phyloP scores from a whole-genome alignment of 2,888 invertebrate species.

The Chymomyza procnemis region DNA sequence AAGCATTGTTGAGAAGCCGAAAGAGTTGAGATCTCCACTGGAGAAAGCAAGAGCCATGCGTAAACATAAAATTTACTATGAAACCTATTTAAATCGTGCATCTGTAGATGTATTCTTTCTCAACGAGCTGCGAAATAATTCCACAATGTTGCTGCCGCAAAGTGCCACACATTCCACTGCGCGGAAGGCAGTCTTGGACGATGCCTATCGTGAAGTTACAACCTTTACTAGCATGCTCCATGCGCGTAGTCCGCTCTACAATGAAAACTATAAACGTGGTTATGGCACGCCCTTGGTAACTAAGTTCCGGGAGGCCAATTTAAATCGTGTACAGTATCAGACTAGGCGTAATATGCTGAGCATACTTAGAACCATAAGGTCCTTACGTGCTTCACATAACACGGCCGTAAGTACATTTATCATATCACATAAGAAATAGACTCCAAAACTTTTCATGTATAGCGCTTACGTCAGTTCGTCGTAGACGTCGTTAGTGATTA shows the following conservation, averaged over 20 bases:
- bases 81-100: slow-evolving; percentile 39
- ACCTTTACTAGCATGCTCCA: slow-evolving; percentile 55
- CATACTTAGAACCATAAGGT: slow-evolving; percentile 40
- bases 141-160: slow-evolving; percentile 23
- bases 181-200: slow-evolving; percentile 15
- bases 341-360: slow-evolving; percentile 55
- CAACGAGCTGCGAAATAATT: slow-evolving; percentile 34
- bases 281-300: slow-evolving; percentile 1
- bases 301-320: slow-evolving; percentile 35
- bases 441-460: background rate
- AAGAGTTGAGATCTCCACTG: slow-evolving; percentile 38
- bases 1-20: slow-evolving; percentile 25
- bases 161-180: slow-evolving; percentile 14
- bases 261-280: slow-evolving; percentile 25
- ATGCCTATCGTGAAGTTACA: slow-evolving; percentile 19
- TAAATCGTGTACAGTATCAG: slow-evolving; percentile 57
- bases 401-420: background rate
- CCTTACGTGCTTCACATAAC: slow-evolving; percentile 32
- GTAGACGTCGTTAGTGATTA: slow-evolving; percentile 56
- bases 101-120: slow-evolving; percentile 50
- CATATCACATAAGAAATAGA: background rate
- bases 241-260: slow-evolving; percentile 59
- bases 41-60: slow-evolving; percentile 40
- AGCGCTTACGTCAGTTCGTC: slow-evolving; percentile 50
- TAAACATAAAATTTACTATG: slow-evolving; percentile 52